These are phyloP conservation scores for Varanus komodoensis DNA, from an alignment of 2,113 vertebrate species.

Conservation along the genomic window DNA sequence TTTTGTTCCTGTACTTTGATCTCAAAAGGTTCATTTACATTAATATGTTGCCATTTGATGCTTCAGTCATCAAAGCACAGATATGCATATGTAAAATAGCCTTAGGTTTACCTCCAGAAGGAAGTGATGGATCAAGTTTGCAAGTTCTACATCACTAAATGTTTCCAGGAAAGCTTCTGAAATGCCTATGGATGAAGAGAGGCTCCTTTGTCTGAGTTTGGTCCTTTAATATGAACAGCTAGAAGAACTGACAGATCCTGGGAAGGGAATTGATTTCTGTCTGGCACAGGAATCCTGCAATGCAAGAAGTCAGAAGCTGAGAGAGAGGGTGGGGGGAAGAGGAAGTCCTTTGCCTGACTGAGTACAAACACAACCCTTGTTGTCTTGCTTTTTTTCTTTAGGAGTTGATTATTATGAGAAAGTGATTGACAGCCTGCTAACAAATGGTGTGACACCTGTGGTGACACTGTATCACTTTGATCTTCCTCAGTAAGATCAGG, in stretches of 20 bases:
- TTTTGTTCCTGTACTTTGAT: not conserved
- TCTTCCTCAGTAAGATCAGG: conserved; percentile 81
- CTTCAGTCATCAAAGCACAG: not conserved
- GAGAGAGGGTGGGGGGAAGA: too few relatives aligned
- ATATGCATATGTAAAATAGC: not conserved
- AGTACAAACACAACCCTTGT: conserved; percentile 9
- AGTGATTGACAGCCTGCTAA: conserved; percentile 81
- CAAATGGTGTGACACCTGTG: conserved; percentile 74
- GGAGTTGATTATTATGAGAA: conserved; percentile 84
- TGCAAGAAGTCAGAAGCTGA: not conserved
- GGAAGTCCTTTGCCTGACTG: not conserved
- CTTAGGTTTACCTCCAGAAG: not conserved
- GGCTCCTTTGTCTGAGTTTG: not conserved
- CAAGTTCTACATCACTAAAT: not conserved
- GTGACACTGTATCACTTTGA: conserved; percentile 84
- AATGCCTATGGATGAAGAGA: not conserved
- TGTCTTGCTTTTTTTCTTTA: conserved; percentile 50
- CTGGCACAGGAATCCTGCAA: not conserved
- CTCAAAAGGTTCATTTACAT: not conserved
- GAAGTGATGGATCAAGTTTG: not conserved
- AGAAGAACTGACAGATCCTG: not conserved
- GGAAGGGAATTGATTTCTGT: too few relatives aligned
- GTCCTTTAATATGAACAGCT: not conserved
- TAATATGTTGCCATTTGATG: not conserved
- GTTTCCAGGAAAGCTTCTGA: not conserved